Percentiles rank a stretch among this genome's conserved stretches.
Conservation (phyloP, 2,113 vertebrate genomes). For the Mola mola region DNA sequence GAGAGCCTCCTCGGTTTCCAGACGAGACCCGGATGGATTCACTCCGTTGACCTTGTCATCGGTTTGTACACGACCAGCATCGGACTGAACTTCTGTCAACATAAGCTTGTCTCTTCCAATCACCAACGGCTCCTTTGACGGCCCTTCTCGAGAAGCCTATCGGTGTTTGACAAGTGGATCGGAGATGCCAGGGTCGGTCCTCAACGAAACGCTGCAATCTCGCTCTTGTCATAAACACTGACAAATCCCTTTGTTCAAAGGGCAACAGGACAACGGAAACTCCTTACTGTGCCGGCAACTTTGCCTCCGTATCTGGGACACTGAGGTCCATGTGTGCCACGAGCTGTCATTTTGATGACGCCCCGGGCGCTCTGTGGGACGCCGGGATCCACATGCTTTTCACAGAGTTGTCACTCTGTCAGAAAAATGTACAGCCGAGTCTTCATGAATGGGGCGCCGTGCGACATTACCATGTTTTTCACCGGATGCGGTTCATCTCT, state of each 20-base stretch:
- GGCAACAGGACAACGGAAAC: constrained; percentile 35
- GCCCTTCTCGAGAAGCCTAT: constrained; percentile 16
- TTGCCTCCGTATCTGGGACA: constrained; percentile 38
- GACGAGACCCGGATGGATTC: constrained; percentile 15
- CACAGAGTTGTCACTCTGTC: constrained; percentile 71
- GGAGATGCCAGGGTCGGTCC: constrained; percentile 12
- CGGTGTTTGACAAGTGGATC: constrained; percentile 22
- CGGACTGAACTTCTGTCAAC: constrained; percentile 41
- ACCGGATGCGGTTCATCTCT: constrained; percentile 62
- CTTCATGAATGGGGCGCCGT: constrained; percentile 32
- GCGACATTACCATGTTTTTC: constrained; percentile 38
- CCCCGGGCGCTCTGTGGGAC: constrained; percentile 45
- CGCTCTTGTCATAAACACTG: constrained; percentile 59
- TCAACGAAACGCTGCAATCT: constrained; percentile 31
- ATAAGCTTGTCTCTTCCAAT: constrained; percentile 16
- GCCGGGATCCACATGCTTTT: constrained; percentile 40
- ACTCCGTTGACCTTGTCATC: constrained; percentile 47
- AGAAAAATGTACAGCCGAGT: constrained; percentile 51
- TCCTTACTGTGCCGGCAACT: constrained; percentile 50
- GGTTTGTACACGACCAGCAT: constrained; percentile 45
- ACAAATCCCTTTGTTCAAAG: constrained; percentile 45
- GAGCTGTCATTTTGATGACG: constrained; percentile 68
- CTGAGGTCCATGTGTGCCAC: constrained; percentile 25
- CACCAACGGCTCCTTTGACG: constrained; percentile 30
- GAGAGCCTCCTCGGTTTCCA: constrained; percentile 1